Conservation (phyloP, 1,140 invertebrate species). For the Diabrotica undecimpunctata region DNA sequence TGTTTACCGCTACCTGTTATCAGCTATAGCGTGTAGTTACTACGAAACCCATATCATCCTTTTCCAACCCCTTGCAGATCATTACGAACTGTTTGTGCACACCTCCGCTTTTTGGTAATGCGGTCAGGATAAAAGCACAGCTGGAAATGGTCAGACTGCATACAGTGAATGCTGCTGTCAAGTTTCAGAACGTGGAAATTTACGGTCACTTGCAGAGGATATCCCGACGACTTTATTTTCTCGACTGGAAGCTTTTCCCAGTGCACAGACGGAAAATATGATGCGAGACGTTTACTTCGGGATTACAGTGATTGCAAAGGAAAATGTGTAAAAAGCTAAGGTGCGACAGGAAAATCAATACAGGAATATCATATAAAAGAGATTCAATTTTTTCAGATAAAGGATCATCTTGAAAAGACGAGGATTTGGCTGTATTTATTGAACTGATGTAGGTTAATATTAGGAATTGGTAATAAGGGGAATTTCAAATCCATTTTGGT, state of each 20-base stretch:
- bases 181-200: conserved; percentile 7
- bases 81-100: conserved; percentile 25
- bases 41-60: neutral
- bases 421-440: too few species aligned
- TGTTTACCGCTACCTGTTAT: too few species aligned
- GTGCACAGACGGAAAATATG: conserved; percentile 1
- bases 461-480: too few species aligned
- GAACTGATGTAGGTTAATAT: too few species aligned
- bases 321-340: conserved; percentile 2
- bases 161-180: conserved; percentile 7
- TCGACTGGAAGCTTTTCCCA: conserved; percentile 1
- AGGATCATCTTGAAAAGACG: too few species aligned
- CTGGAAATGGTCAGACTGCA: conserved; percentile 16
- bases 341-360: neutral
- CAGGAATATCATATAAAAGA: neutral
- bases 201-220: neutral
- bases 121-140: conserved; percentile 22
- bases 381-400: neutral
- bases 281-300: neutral
- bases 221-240: neutral
- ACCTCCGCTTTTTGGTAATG: conserved; percentile 23
- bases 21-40: too few species aligned
- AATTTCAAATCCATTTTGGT: too few species aligned
- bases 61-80: conserved; percentile 18
- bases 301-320: neutral